phyloP scores from a whole-genome alignment of 2,113 vertebrate genomes.

The Amia ocellicauda region DNA sequence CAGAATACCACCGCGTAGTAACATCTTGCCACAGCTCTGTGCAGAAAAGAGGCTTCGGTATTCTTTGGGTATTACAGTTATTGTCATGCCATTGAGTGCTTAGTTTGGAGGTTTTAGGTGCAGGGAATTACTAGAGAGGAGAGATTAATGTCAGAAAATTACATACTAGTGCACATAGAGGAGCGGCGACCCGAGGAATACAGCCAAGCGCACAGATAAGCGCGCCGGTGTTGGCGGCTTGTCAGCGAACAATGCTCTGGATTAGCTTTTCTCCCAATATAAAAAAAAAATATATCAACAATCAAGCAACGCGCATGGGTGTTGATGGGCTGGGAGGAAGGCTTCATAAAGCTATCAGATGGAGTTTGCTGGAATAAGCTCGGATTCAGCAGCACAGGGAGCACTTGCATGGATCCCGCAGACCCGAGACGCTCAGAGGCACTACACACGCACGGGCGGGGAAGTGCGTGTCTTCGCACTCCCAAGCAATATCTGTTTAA shows the following conservation, averaged over 20 bases:
- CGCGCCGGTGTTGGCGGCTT: conserved; percentile 1
- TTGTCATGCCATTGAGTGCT: conserved; percentile 24
- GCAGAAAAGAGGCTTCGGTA: conserved; percentile 6
- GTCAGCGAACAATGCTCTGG: conserved; percentile 7
- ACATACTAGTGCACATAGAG: conserved; percentile 14
- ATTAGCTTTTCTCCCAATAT: conserved; percentile 14
- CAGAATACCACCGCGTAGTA: not conserved
- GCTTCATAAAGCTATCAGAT: not conserved
- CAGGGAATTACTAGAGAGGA: conserved; percentile 27
- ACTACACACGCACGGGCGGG: too few species aligned
- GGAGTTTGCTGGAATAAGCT: not conserved
- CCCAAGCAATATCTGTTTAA: too few species aligned
- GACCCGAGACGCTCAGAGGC: too few species aligned
- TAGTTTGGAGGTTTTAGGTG: conserved; percentile 20
- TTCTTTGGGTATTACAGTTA: conserved; percentile 20
- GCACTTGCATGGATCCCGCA: not conserved
- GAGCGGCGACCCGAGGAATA: conserved; percentile 7
- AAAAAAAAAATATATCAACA: conserved; percentile 11
- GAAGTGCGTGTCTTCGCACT: too few species aligned
- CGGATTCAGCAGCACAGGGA: not conserved
- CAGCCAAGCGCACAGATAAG: conserved; percentile 21
- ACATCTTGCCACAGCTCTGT: not conserved
- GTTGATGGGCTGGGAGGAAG: conserved; percentile 12
- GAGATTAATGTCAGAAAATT: conserved; percentile 30
- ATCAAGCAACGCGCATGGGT: conserved; percentile 3